phyloP scores from a whole-genome alignment of 1,140 invertebrate species.

The Tribolium castaneum region DNA sequence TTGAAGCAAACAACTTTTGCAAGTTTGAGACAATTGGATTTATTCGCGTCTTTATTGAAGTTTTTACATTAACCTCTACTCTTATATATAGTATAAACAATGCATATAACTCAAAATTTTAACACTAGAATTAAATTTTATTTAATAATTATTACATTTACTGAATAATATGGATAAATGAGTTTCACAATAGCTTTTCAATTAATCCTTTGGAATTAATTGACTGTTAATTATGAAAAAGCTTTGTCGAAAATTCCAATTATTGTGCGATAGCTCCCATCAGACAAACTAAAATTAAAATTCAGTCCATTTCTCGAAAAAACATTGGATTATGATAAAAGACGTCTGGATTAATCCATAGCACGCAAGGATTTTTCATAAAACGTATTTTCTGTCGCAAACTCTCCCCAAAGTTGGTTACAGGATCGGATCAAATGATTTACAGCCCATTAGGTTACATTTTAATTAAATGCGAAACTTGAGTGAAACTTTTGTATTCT shows the following conservation, averaged over 20 bases:
- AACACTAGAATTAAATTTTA: no score
- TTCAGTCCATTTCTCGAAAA: not conserved
- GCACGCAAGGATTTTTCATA: conserved; percentile 12
- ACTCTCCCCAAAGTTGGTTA: not conserved
- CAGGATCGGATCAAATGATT: conserved; percentile 12
- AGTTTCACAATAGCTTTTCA: not conserved
- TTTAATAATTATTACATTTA: no score
- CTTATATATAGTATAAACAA: no score
- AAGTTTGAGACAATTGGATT: not conserved
- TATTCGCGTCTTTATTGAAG: not conserved
- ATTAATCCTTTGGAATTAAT: not conserved
- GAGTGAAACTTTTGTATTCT: not conserved
- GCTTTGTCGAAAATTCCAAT: not conserved
- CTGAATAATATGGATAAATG: no score
- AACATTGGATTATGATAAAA: not conserved
- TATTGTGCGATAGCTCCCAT: not conserved
- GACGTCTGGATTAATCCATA: conserved; percentile 2
- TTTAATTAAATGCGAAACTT: not conserved
- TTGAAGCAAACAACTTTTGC: not conserved
- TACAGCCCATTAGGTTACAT: not conserved
- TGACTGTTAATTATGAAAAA: not conserved
- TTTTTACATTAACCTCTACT: not conserved
- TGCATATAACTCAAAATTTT: no score
- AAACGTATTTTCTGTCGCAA: not conserved
- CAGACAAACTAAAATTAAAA: not conserved